A percentile compares a stretch with the other conserved stretches of the same genome.
Conservation (phyloP, 2,888 invertebrate species). For the Chloroclystis v-ata region DNA sequence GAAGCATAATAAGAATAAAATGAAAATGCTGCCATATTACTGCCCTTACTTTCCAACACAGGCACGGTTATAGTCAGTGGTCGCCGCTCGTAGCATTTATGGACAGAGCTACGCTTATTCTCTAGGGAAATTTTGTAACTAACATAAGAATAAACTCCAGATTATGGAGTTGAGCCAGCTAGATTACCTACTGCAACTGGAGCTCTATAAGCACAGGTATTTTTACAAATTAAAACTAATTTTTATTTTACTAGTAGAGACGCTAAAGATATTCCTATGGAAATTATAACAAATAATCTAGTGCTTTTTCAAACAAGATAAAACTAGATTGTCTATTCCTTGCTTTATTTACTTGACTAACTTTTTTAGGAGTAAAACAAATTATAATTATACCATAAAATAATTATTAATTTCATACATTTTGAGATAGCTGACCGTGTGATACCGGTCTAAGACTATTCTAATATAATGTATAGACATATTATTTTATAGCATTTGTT, state of each 20-base stretch:
- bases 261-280: too few species aligned
- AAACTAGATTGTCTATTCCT: too few species aligned
- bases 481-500: too few species aligned
- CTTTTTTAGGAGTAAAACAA: too few species aligned
- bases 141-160: constrained; percentile 6
- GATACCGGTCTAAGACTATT: too few species aligned
- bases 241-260: not conserved
- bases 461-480: too few species aligned
- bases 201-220: not conserved
- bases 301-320: too few species aligned
- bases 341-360: too few species aligned
- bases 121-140: constrained; percentile 10
- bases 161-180: constrained; percentile 5
- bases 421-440: too few species aligned
- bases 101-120: constrained; percentile 10
- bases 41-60: constrained; percentile 12
- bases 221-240: constrained; percentile 1
- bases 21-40: constrained; percentile 13
- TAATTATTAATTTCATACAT: too few species aligned
- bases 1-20: constrained; percentile 28
- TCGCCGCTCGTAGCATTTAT: constrained; percentile 9
- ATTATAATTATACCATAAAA: too few species aligned
- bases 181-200: not conserved
- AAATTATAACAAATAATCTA: too few species aligned
- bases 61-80: constrained; percentile 13